Evolutionary conservation across 2,888 invertebrate species (phyloP).

Genomic region (Drosophila ezoana): DNA sequence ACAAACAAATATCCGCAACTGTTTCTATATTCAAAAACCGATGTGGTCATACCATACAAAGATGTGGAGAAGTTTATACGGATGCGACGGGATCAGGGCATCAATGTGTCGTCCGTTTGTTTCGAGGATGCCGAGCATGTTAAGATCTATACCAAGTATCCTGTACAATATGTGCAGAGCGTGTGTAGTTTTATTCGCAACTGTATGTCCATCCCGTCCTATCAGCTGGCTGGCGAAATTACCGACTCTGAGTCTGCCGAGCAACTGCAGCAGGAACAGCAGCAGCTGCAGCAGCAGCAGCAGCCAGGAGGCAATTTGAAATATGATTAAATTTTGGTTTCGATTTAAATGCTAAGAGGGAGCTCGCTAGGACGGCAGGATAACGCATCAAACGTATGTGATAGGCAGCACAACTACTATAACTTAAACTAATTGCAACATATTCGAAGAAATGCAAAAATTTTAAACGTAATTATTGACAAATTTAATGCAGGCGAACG

Average conservation of each 20-base stretch:
- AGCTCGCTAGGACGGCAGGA: constrained; percentile 20
- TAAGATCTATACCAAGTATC: constrained; percentile 88
- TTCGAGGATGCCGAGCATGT: constrained; percentile 92
- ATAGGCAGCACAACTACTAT: constrained; percentile 64
- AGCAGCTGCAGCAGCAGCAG: constrained; percentile 23
- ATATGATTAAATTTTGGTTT: constrained; percentile 52
- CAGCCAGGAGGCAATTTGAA: constrained; percentile 37
- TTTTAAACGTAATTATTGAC: constrained; percentile 43
- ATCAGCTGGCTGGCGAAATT: constrained; percentile 28
- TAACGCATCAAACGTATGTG: constrained; percentile 60
- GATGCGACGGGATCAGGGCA: constrained; percentile 87
- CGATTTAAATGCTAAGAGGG: constrained; percentile 6
- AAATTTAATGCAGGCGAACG: constrained; percentile 47
- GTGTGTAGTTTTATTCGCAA: constrained; percentile 87
- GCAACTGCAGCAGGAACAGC: constrained; percentile 8
- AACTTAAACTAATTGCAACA: constrained; percentile 31
- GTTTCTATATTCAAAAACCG: constrained; percentile 90
- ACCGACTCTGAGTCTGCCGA: constrained; percentile 13
- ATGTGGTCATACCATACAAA: constrained; percentile 88
- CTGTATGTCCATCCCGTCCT: constrained; percentile 84
- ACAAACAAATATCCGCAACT: constrained; percentile 88
- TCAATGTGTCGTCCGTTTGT: constrained; percentile 87
- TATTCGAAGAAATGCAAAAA: constrained; percentile 33
- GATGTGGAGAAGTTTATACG: constrained; percentile 89
- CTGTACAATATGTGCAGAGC: constrained; percentile 87